Evolutionary conservation across 2,888 invertebrate genomes (phyloP).

Genomic region (Choristoneura rosaceana): DNA sequence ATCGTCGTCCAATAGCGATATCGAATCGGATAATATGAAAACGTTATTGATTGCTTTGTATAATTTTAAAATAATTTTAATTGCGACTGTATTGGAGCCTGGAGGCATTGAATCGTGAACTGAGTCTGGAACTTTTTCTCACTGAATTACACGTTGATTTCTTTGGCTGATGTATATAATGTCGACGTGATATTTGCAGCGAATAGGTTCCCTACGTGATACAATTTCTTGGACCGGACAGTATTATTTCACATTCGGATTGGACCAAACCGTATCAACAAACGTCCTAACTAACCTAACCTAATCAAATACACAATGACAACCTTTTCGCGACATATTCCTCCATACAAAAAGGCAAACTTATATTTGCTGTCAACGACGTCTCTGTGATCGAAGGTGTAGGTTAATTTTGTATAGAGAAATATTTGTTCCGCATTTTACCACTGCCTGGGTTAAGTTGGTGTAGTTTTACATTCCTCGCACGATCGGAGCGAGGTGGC

Average conservation of each 20-base stretch:
- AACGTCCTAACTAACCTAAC: slow-evolving; percentile 1
- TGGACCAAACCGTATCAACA: not conserved
- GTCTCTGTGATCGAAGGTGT: not conserved
- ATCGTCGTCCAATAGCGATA: too few relatives aligned
- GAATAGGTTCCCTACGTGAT: too few relatives aligned
- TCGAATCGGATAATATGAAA: too few relatives aligned
- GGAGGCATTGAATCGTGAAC: too few relatives aligned
- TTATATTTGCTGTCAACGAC: not conserved
- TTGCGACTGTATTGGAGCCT: too few relatives aligned
- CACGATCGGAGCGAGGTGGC: slow-evolving; percentile 22
- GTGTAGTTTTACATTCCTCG: slow-evolving; percentile 24
- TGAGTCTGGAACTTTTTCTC: too few relatives aligned
- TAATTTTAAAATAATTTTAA: too few relatives aligned
- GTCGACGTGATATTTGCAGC: too few relatives aligned
- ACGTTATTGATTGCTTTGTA: too few relatives aligned
- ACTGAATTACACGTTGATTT: too few relatives aligned
- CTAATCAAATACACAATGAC: slow-evolving; percentile 12
- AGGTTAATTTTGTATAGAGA: not conserved
- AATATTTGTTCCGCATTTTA: not conserved
- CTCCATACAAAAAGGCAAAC: slow-evolving; percentile 11
- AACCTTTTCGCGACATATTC: not conserved
- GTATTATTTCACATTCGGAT: not conserved
- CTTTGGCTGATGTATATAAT: too few relatives aligned
- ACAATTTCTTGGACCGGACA: too few relatives aligned
- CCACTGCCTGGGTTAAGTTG: slow-evolving; percentile 9